phyloP scores from a whole-genome alignment of 30 jellyfish, hydroid and myxozoan species.

The Hydra vulgaris region DNA sequence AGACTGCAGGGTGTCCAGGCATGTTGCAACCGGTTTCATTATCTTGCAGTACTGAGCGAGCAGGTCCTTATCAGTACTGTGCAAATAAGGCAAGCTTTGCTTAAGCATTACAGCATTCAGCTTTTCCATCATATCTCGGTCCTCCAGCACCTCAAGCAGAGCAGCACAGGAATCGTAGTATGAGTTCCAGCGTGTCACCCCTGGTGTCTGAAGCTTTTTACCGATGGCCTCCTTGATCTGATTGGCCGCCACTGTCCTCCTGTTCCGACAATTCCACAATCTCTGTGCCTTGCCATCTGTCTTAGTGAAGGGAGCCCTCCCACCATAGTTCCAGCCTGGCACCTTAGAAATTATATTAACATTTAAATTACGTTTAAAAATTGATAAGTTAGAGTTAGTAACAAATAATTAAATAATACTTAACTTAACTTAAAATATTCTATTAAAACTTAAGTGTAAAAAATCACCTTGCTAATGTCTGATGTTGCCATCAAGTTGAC shows the following conservation, averaged over 20 bases:
- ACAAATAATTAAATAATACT: not conserved
- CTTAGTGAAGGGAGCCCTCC: not conserved
- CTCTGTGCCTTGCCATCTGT: not conserved
- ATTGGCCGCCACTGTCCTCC: not conserved
- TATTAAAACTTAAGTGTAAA: not conserved
- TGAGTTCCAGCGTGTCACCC: not conserved
- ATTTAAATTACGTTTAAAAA: not conserved
- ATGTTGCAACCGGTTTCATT: not conserved
- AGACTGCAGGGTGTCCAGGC: not conserved
- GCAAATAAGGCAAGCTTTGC: not conserved
- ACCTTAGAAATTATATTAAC: not conserved
- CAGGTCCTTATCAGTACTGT: not conserved
- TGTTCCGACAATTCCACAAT: not conserved
- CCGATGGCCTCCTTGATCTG: not conserved
- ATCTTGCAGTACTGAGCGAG: not conserved
- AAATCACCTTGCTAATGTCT: not conserved
- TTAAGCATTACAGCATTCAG: not conserved
- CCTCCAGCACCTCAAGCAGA: not conserved
- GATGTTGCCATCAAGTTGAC: conserved; percentile 20
- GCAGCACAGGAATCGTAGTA: not conserved
- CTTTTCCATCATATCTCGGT: not conserved
- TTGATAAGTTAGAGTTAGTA: not conserved
- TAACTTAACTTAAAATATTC: not conserved
- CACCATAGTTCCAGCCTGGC: not conserved
- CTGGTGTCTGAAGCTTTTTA: not conserved